Conservation (phyloP, 2,888 invertebrate genomes). For the Strigamia transsilvanica region DNA sequence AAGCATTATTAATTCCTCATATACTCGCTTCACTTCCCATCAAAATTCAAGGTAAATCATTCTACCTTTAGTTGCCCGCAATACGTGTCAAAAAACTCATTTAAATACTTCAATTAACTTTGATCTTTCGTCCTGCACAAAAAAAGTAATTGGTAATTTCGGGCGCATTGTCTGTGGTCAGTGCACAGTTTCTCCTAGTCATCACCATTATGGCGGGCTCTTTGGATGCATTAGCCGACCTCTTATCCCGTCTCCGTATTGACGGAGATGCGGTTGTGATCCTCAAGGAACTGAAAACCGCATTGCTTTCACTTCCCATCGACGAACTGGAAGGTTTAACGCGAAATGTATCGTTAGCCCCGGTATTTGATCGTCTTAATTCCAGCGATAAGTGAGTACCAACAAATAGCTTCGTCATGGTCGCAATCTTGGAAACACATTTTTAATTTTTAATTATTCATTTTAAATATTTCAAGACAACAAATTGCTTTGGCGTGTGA, state of each 20-base stretch:
- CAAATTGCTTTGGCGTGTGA: conserved; percentile 73
- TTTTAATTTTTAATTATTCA: conserved; percentile 55
- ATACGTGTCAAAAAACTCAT: too few relatives aligned
- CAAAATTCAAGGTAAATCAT: too few relatives aligned
- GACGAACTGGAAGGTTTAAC: conserved; percentile 52
- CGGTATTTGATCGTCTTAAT: conserved; percentile 54
- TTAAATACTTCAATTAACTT: too few relatives aligned
- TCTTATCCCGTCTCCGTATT: conserved; percentile 42
- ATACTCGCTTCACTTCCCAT: too few relatives aligned
- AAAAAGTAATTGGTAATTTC: too few relatives aligned
- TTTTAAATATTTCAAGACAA: conserved; percentile 64
- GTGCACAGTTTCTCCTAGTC: background rate
- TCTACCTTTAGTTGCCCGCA: too few relatives aligned
- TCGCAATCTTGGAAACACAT: conserved; percentile 42
- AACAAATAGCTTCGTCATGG: background rate
- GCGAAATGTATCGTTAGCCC: conserved; percentile 43
- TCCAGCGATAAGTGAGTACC: conserved; percentile 52
- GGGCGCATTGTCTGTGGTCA: too few relatives aligned
- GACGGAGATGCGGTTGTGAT: conserved; percentile 30
- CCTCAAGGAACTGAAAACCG: conserved; percentile 51
- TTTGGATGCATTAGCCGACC: conserved; percentile 24
- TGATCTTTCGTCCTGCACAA: too few relatives aligned
- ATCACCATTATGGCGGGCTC: conserved; percentile 12
- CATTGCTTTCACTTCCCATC: conserved; percentile 36
- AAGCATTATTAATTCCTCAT: too few relatives aligned